Evolutionary conservation across 2,797 vertebrate species (phyloP).

Genomic region (Thaleichthys pacificus): DNA sequence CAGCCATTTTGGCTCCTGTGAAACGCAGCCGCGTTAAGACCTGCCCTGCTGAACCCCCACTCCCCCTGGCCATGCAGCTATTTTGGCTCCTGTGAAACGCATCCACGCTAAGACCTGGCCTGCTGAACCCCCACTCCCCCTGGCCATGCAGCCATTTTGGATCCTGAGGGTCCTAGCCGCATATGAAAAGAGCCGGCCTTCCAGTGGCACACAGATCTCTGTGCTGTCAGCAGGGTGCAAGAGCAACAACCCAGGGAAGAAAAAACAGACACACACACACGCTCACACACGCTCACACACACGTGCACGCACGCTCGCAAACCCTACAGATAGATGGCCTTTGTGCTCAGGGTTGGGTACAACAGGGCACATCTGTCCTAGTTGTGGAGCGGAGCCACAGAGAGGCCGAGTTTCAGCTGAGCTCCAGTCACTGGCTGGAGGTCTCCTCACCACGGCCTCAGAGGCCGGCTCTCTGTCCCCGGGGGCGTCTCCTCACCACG

Average conservation of each 20-base stretch:
- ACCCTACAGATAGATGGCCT: slow-evolving; percentile 58
- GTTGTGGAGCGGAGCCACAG: slow-evolving; percentile 36
- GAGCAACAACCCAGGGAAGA: slow-evolving; percentile 19
- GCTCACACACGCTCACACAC: slow-evolving; percentile 17
- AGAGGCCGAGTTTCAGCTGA: slow-evolving; percentile 10
- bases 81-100: slow-evolving; percentile 30
- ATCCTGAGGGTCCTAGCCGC: slow-evolving; percentile 14
- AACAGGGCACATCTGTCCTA: slow-evolving; percentile 63
- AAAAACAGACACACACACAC: slow-evolving; percentile 3
- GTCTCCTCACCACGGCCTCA: too few relatives aligned
- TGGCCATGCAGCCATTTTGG: slow-evolving; percentile 32
- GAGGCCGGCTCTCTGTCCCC: neutral
- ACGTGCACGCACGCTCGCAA: slow-evolving; percentile 35
- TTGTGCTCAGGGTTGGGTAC: slow-evolving; percentile 64
- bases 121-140: slow-evolving; percentile 1
- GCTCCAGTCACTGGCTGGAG: neutral
- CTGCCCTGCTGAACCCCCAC: too few relatives aligned
- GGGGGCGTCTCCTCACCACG: too few relatives aligned
- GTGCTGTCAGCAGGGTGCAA: slow-evolving; percentile 21
- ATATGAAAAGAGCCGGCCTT: slow-evolving; percentile 21
- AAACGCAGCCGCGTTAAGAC: slow-evolving; percentile 13
- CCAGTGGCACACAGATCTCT: slow-evolving; percentile 22
- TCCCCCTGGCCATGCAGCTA: slow-evolving; percentile 31
- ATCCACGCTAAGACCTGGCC: slow-evolving; percentile 7
- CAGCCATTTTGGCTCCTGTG: slow-evolving; percentile 27